Evolutionary conservation across 2,888 invertebrate genomes (phyloP).

Genomic region (Pandemis heparana): DNA sequence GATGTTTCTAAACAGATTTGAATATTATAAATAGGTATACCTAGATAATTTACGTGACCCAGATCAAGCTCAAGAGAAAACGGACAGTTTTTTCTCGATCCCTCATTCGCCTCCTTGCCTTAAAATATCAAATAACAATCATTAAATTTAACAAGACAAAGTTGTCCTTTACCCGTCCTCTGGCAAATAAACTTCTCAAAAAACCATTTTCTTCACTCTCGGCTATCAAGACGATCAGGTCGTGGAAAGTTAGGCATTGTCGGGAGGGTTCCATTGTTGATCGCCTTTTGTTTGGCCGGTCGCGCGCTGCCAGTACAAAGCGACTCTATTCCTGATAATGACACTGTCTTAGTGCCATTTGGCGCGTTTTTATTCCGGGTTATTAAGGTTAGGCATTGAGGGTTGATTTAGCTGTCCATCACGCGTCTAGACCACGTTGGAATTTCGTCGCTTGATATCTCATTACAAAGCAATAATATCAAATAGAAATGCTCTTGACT

Average conservation of each 20-base stretch:
- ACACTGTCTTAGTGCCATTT: slow-evolving; percentile 57
- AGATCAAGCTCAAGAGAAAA: not conserved
- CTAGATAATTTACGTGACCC: not conserved
- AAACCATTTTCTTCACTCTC: slow-evolving; percentile 15
- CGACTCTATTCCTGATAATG: slow-evolving; percentile 60
- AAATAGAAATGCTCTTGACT: not conserved
- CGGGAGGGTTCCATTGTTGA: slow-evolving; percentile 46
- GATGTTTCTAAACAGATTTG: not conserved
- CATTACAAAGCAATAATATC: not conserved
- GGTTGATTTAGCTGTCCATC: not conserved
- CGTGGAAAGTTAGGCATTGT: slow-evolving; percentile 45
- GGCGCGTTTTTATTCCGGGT: slow-evolving; percentile 53
- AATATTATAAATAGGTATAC: not conserved
- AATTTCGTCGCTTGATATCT: not conserved
- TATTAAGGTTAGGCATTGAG: slow-evolving; percentile 30
- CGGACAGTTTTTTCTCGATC: not conserved
- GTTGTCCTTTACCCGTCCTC: slow-evolving; percentile 19
- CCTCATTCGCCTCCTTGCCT: not conserved
- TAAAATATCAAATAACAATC: slow-evolving; percentile 21
- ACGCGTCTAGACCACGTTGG: not conserved
- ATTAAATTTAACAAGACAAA: slow-evolving; percentile 25
- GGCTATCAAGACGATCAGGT: slow-evolving; percentile 28
- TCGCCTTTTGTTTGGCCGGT: slow-evolving; percentile 47
- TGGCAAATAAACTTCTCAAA: slow-evolving; percentile 21
- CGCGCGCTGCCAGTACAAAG: slow-evolving; percentile 46